Evolutionary conservation across 2,888 invertebrate species (phyloP).

Genomic region (Perizoma flavofasciatum): DNA sequence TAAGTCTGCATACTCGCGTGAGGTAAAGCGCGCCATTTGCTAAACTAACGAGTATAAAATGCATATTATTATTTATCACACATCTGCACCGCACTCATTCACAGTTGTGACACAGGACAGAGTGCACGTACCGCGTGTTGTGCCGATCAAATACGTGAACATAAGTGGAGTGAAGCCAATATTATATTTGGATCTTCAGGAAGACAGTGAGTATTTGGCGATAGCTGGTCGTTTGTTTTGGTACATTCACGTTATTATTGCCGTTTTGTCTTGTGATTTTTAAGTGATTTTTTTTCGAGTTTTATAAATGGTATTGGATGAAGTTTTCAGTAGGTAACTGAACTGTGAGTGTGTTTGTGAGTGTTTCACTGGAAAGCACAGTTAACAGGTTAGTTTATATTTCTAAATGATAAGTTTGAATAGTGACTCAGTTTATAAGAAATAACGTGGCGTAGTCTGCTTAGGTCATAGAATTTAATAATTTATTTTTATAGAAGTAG

Average conservation of each 20-base stretch:
- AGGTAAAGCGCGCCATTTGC: not conserved
- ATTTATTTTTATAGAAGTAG: too few species aligned
- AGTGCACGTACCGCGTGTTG: conserved; percentile 4
- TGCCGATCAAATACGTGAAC: not conserved
- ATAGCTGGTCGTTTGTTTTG: conserved; percentile 6
- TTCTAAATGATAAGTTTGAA: too few species aligned
- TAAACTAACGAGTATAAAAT: conserved; percentile 5
- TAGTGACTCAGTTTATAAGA: too few species aligned
- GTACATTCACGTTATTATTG: not conserved
- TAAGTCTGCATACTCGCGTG: too few species aligned
- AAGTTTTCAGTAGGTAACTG: too few species aligned
- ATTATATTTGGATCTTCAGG: conserved; percentile 37
- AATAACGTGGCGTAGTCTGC: too few species aligned
- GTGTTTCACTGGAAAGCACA: not conserved
- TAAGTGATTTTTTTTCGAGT: not conserved
- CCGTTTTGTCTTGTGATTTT: not conserved
- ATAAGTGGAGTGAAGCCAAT: conserved; percentile 34
- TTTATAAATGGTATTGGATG: not conserved
- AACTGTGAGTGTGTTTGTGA: not conserved
- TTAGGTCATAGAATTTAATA: too few species aligned
- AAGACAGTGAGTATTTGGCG: conserved; percentile 39
- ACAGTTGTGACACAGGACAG: not conserved
- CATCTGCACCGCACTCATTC: conserved; percentile 12
- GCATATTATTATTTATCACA: conserved; percentile 1
- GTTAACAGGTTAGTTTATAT: too few species aligned